Evolutionary conservation across 2,797 vertebrate species (phyloP), one percentile per base, ranked within the genome.

Genomic region (Rallus crepitans): DNA sequence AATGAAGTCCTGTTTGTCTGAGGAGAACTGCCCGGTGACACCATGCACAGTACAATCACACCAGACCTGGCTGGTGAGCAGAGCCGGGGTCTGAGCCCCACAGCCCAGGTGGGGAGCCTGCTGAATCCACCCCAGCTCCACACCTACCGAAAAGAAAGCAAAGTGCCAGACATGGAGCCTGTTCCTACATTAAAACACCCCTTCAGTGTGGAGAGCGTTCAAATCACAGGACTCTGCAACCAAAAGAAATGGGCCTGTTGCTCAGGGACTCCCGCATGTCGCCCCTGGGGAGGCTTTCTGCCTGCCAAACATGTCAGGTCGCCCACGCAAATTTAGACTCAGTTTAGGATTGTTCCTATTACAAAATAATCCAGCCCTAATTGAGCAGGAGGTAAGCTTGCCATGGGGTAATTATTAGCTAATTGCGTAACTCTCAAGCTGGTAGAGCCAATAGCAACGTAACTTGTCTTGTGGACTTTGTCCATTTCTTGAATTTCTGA

Each of bases 11-110:
- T 13, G 18, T 40, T 50, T 39, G 18, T 72, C n/a, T 31, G 56
- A 45, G 50, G 83, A 47, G 52, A 39, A 6, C 69, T 37, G 35
- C 24, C 80, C 0, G 1, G 35, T 42, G 37, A 21, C 17, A 4
- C 15, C 13, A 9, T 0, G 1, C 9, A 30, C 10, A 11, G n/a
- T 3, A 6, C 20, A 52, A 52, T 7, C 2, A 3, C 28, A 61
- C 17, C 3, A 7, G 42, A 42, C 9, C 33, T 15, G 47, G 23
- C 8, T 15, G 73, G 2, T 18, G 33, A 40, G 20, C 55, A 60
- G 55, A 28, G 28, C 55, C 72, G 24, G 31, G 31, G 37, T 4
- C 42, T 42, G 42, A 42, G 42, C 42, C 17, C 16, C 42, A 42
- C 17, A 18, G 42, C 39, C 48, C 33, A 2, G 39, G 12, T 17